Evolutionary conservation across 2,888 invertebrate genomes (phyloP), one percentile per base, ranked within the genome.

Genomic region (Chironomus riparius): DNA sequence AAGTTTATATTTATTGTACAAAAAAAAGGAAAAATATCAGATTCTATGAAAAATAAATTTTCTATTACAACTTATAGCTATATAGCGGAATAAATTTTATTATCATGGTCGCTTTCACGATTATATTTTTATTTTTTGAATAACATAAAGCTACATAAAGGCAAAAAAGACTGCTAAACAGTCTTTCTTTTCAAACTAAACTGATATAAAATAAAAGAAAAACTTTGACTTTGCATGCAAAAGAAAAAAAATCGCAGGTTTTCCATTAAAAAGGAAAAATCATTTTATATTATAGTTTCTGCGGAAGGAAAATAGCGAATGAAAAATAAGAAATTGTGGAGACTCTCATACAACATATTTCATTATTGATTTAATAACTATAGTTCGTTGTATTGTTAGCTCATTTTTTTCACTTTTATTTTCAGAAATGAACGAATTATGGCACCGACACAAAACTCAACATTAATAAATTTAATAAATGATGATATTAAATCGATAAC

Each of bases 401-500:
- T 72, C 62, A 61, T 18, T 72, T 38, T n/a, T n/a, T 72, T 70
- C 13, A 22, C 50, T 15, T 15, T 68, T 71, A 61, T 62, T 72
- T 72, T 62, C 72, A 72, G 72, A 72, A 48, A 61, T 62, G 71
- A 72, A 72, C 71, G 70, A 77, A 77, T 77, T 78, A 83, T 82
- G 83, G 81, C 82, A 78, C 81, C 81, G 10, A 38, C 38, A 76
- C 81, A 82, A 78, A 84, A 83, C 79, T 83, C 83, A 76, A 83
- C 84, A 75, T 80, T 84, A 77, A 81, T 82, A 79, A 80, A 81
- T 78, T 81, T 81, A 79, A 82, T 81, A 68, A 62, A 50, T 70
- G 77, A 77, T 70, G 79, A 47, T 47, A 38, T 73, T 77, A 71
- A 72, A 68, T 69, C 50, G 81, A 76, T 80, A 81, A 78, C 77